Evolutionary conservation across 2,888 invertebrate genomes (phyloP), one percentile per base, ranked within the genome.

Genomic region (Spilosoma lubricipeda): DNA sequence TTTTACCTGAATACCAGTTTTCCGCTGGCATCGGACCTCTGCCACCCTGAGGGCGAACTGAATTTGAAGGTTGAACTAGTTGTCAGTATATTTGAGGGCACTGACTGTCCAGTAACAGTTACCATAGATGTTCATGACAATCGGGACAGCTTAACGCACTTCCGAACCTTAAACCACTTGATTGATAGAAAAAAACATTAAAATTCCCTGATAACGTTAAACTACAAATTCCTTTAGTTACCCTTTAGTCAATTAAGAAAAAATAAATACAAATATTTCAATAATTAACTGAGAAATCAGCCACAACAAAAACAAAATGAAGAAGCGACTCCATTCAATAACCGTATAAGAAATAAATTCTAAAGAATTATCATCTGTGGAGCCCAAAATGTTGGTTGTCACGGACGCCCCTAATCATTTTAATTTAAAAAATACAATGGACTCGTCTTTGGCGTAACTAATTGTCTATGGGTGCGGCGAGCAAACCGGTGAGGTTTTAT

Each of bases 401-500:
- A 86, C 82, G 87, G 59, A 85, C 85, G 83, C 87, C 86, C 85
- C 82, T 82, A 80, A 88, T 90, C 87, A 90, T 89, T 88, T 85
- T 82, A 88, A 90, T 87, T 86, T 86, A 75, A 83, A 84, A 80
- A 85, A 81, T 84, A 90, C 90, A 90, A 90, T 89, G 77, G 86
- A 79, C 86, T 81, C 85, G 84, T 79, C 82, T 82, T 87, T 81
- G 83, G 83, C 90, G 90, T 87, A 77, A 87, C 90, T 89, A 91
- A 91, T 91, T 88, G 80, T 84, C 85, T 90, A 88, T 87, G 84
- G 85, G 85, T 86, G 71, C 52, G 56, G 45, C 67, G 83, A 78
- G 81, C 75, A 71, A 72, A 48, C 68, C 52, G 68, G 73, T 52
- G 74, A 80, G 74, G 77, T 63, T 66, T 76, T 77, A 67, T 74